A percentile compares a stretch with the other conserved stretches of the same genome.
Evolutionary conservation across 2,113 vertebrate species (phyloP).

Genomic region (Callaeas wilsoni): DNA sequence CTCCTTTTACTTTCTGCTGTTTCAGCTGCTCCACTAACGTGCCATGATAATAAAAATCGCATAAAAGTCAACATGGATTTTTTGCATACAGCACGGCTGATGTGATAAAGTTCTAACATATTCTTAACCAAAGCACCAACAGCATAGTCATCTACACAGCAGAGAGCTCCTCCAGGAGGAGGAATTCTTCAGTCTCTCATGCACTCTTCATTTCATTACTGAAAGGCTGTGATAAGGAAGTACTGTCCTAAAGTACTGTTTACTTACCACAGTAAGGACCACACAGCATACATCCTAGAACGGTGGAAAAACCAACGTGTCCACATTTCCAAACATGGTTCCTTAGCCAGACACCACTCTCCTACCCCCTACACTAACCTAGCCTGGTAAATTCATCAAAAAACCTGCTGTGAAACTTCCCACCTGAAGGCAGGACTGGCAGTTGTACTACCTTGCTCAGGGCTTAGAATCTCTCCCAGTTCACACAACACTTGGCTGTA

Average conservation of each 20-base stretch:
- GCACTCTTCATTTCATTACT: not conserved
- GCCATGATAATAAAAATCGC: not conserved
- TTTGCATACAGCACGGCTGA: not conserved
- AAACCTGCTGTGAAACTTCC: not conserved
- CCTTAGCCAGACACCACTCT: not conserved
- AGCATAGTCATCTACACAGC: not conserved
- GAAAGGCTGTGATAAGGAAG: not conserved
- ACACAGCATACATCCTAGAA: not conserved
- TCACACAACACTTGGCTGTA: not conserved
- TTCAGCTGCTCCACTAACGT: not conserved
- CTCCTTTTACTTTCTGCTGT: not conserved
- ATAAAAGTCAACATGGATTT: not conserved
- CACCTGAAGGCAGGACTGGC: not conserved
- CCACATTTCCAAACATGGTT: accelerated
- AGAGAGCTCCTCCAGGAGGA: not conserved
- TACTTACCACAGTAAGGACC: not conserved
- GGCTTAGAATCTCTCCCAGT: not conserved
- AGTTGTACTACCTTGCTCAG: not conserved
- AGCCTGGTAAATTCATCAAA: not conserved
- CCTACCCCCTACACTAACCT: not conserved
- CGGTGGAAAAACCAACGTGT: not conserved
- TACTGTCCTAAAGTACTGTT: not conserved
- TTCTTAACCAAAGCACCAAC: not conserved
- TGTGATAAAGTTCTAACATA: not conserved
- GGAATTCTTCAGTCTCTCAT: not conserved